Evolutionary conservation across 1,140 invertebrate genomes (phyloP).

Genomic region (Lasioglossum baleicum): DNA sequence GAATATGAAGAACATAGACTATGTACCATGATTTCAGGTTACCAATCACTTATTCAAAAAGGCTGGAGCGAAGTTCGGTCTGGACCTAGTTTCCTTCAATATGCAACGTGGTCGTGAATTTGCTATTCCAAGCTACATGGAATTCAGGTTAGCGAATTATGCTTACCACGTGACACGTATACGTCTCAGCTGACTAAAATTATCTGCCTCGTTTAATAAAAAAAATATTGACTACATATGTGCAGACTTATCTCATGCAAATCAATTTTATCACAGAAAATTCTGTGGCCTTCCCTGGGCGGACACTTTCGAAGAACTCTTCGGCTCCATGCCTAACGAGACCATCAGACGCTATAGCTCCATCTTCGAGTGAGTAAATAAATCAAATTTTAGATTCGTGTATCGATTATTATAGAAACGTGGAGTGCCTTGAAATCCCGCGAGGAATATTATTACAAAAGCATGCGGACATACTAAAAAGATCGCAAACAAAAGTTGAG

Average conservation of each 20-base stretch:
- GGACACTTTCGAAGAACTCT: constrained; percentile 91
- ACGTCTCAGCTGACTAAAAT: too few species aligned
- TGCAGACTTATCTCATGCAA: too few species aligned
- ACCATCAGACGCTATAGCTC: constrained; percentile 89
- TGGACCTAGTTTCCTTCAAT: constrained; percentile 96
- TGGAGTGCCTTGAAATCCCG: too few species aligned
- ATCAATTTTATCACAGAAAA: constrained; percentile 81
- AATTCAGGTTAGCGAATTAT: constrained; percentile 84
- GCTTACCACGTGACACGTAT: neutral
- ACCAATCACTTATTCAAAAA: constrained; percentile 96
- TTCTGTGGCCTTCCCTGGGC: constrained; percentile 92
- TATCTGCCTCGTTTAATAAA: too few species aligned
- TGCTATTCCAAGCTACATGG: constrained; percentile 95
- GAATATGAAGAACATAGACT: neutral
- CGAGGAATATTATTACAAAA: too few species aligned
- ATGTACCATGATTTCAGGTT: constrained; percentile 76
- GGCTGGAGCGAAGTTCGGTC: constrained; percentile 89
- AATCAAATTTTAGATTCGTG: neutral
- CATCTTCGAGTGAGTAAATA: constrained; percentile 85
- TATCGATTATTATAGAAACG: too few species aligned
- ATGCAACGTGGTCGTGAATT: constrained; percentile 96
- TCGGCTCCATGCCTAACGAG: constrained; percentile 93
- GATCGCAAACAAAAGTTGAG: too few species aligned
- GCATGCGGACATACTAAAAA: too few species aligned
- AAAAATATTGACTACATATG: neutral